Conservation (phyloP, 2,888 invertebrate species). For the Nezara viridula region DNA sequence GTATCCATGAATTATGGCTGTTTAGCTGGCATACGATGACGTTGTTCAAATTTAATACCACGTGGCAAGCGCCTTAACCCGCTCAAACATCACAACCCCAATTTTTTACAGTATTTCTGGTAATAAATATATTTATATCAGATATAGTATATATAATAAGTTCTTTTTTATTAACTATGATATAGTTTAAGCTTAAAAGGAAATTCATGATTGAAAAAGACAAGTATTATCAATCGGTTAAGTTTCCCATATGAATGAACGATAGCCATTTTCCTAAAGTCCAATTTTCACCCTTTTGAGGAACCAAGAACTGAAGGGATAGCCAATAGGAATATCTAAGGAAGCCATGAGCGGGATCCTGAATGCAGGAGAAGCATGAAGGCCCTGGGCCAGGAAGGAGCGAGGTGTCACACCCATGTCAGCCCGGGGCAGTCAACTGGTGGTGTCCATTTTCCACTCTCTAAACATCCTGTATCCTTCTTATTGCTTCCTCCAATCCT, state of each 20-base stretch:
- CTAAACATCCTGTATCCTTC: neutral
- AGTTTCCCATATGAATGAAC: neutral
- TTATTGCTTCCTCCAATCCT: conserved; percentile 25
- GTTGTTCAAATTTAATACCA: too few species aligned
- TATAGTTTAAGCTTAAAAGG: too few species aligned
- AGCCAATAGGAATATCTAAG: conserved; percentile 7
- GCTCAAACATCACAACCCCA: too few species aligned
- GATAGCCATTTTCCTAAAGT: neutral
- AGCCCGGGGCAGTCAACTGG: conserved; percentile 8
- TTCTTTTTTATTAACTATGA: too few species aligned
- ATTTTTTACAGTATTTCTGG: too few species aligned
- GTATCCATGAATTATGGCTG: too few species aligned
- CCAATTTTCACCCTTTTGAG: neutral
- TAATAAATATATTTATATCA: too few species aligned
- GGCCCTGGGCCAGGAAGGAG: neutral
- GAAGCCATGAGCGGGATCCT: neutral
- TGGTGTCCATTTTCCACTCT: conserved; percentile 31
- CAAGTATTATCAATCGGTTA: neutral
- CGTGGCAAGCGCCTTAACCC: too few species aligned
- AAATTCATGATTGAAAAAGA: neutral
- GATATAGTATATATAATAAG: too few species aligned
- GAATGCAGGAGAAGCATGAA: neutral
- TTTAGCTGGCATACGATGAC: too few species aligned
- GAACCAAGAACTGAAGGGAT: neutral
- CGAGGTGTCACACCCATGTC: neutral